Evolutionary conservation across 2,113 vertebrate genomes (phyloP).

Genomic region (Anser cygnoides): DNA sequence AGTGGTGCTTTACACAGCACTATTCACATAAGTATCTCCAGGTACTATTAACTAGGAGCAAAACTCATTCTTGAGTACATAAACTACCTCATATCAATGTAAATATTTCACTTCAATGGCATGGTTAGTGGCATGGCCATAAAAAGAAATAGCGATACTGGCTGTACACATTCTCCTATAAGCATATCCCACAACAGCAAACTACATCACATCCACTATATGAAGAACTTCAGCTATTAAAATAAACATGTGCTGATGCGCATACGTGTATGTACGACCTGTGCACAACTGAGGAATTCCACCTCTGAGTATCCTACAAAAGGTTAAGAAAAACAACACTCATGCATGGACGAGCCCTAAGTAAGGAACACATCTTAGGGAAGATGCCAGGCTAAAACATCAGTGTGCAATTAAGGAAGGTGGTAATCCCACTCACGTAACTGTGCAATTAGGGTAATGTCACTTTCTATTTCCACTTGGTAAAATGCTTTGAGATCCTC

Average conservation of each 20-base stretch:
- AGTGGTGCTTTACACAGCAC: rapidly evolving
- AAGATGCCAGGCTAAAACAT: neutral
- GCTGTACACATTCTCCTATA: rapidly evolving
- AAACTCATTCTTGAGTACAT: neutral
- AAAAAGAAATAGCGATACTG: rapidly evolving
- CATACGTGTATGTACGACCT: rapidly evolving
- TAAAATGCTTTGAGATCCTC: neutral
- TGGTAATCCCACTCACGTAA: neutral
- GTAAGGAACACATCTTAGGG: neutral
- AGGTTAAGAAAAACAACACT: neutral
- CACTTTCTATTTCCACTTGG: neutral
- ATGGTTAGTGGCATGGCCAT: neutral
- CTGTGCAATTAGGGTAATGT: neutral
- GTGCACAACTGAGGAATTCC: neutral
- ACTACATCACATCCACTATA: rapidly evolving
- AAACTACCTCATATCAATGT: neutral
- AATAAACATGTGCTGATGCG: neutral
- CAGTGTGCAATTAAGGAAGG: neutral
- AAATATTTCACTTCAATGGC: too few species aligned
- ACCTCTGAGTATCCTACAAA: neutral
- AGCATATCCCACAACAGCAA: neutral
- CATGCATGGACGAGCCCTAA: neutral
- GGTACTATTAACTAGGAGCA: neutral
- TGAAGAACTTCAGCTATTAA: neutral
- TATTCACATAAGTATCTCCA: neutral